phyloP scores from a whole-genome alignment of 2,113 vertebrate species.

The Actinemys pallida region DNA sequence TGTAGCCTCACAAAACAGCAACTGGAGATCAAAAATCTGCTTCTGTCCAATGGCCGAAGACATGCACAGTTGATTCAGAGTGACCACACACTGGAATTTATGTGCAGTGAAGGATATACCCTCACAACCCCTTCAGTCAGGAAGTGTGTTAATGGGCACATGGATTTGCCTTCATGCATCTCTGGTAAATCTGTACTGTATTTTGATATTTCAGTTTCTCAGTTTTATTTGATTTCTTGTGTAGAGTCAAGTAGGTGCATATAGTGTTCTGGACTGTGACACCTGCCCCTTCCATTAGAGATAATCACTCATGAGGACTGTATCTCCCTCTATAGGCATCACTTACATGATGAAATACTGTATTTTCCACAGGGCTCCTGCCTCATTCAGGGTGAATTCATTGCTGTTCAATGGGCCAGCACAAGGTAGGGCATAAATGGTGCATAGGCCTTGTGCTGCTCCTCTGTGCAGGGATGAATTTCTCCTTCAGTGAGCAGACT shows the following conservation, averaged over 20 bases:
- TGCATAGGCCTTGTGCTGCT: neutral
- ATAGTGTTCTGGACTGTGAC: neutral
- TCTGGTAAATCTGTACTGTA: neutral
- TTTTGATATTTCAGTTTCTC: neutral
- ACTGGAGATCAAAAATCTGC: neutral
- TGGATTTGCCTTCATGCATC: slow-evolving; percentile 8
- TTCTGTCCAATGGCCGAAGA: neutral
- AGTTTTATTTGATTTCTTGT: neutral
- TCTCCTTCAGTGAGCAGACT: neutral
- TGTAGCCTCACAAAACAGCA: slow-evolving; percentile 23
- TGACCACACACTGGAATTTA: neutral
- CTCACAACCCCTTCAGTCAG: neutral
- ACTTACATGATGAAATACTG: no score
- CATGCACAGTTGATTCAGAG: neutral
- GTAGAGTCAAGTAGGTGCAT: no score
- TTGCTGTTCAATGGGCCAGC: neutral
- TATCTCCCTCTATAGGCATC: neutral
- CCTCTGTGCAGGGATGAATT: neutral
- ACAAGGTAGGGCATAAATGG: neutral
- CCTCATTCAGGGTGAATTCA: neutral
- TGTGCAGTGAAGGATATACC: neutral
- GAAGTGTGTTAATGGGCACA: slow-evolving; percentile 5
- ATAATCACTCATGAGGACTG: neutral
- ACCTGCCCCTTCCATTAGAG: neutral
- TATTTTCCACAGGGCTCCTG: neutral